Evolutionary conservation across 1,140 invertebrate genomes (phyloP).

Genomic region (Tetragonula clypearis): DNA sequence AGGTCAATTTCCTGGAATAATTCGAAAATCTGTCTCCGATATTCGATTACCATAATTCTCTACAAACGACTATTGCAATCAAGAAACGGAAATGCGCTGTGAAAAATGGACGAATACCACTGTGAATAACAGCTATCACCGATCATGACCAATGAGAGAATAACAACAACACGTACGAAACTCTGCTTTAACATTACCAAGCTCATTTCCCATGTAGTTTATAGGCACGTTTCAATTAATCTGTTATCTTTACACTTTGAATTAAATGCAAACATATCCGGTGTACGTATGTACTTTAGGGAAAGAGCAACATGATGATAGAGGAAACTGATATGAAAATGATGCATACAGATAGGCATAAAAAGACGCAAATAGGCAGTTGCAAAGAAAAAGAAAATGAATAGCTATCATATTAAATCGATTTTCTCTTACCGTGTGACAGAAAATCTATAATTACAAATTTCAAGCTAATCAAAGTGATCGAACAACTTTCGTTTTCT

Average conservation of each 20-base stretch:
- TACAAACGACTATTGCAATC: background rate
- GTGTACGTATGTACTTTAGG: background rate
- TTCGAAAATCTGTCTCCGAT: background rate
- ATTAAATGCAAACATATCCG: background rate
- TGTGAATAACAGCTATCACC: background rate
- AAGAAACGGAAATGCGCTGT: slow-evolving; percentile 1
- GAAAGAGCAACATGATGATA: background rate
- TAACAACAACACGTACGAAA: slow-evolving; percentile 12
- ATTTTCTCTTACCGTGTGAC: background rate
- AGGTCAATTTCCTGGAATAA: background rate
- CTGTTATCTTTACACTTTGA: slow-evolving; percentile 22
- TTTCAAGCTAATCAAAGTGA: background rate
- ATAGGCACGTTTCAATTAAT: slow-evolving; percentile 37
- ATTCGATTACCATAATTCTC: background rate
- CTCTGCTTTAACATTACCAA: background rate
- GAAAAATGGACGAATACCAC: slow-evolving; percentile 5
- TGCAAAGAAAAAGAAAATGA: background rate
- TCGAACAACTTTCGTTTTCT: slow-evolving; percentile 14
- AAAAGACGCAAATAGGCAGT: background rate
- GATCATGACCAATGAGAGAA: background rate
- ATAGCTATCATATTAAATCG: background rate
- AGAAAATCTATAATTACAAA: background rate
- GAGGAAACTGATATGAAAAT: background rate
- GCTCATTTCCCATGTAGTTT: slow-evolving; percentile 6
- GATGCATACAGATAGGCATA: background rate